A percentile compares a stretch with the other conserved stretches of the same genome.
Conservation (phyloP, 2,888 invertebrate species). For the Dilophus febrilis region DNA sequence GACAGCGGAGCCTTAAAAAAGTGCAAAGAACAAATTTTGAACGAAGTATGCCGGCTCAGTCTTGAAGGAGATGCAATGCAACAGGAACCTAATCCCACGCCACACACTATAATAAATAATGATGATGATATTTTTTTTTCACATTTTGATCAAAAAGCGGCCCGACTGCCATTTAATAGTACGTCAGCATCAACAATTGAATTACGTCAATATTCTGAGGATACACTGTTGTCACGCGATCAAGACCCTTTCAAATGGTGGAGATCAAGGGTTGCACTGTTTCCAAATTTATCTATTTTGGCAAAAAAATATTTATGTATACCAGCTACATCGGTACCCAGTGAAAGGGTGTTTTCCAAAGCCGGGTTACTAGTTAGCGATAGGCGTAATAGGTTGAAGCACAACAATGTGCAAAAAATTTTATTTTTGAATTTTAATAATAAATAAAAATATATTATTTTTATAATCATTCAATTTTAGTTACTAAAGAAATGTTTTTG, state of each 20-base stretch:
- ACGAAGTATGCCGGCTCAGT: neutral
- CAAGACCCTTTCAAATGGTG: slow-evolving; percentile 5
- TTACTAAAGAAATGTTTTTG: no score
- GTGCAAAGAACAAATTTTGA: neutral
- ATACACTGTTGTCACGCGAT: neutral
- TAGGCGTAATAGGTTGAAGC: slow-evolving; percentile 3
- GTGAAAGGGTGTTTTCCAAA: slow-evolving; percentile 5
- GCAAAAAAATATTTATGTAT: slow-evolving; percentile 2
- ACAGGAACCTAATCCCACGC: no score
- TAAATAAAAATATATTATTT: no score
- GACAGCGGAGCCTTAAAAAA: neutral
- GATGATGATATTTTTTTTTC: neutral
- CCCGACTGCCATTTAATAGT: neutral
- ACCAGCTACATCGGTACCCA: slow-evolving; percentile 1
- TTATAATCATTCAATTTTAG: no score
- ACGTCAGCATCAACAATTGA: neutral
- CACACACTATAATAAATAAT: no score
- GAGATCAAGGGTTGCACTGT: slow-evolving; percentile 1
- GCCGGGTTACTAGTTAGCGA: slow-evolving; percentile 3
- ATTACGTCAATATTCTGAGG: neutral
- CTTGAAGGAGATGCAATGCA: neutral
- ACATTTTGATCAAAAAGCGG: neutral
- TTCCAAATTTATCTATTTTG: neutral
- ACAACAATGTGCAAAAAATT: neutral
- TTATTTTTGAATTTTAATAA: slow-evolving; percentile 1